Conservation (phyloP, 2,797 vertebrate genomes). For the Jordanella pulchra region DNA sequence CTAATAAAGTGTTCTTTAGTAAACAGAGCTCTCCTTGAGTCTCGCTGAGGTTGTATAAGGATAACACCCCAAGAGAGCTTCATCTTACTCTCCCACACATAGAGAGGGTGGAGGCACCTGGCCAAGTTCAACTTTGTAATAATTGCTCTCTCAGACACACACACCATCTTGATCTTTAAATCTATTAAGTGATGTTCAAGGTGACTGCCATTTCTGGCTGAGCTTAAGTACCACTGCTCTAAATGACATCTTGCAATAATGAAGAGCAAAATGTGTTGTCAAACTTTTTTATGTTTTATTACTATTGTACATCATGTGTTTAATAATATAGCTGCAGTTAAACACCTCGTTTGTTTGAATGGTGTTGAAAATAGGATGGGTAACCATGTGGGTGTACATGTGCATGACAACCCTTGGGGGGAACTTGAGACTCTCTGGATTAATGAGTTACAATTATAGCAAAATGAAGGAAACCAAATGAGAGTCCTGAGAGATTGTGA, state of each 20-base stretch:
- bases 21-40: constrained; percentile 40
- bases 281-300: constrained; percentile 10
- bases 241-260: constrained; percentile 9
- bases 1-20: constrained; percentile 63
- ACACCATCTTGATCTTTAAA: constrained; percentile 15
- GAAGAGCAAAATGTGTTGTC: constrained; percentile 10
- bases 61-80: constrained; percentile 29
- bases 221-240: constrained; percentile 10
- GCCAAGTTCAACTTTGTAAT: constrained; percentile 21
- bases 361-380: constrained; percentile 9
- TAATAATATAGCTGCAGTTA: constrained; percentile 22
- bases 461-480: constrained; percentile 13
- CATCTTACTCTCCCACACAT: constrained; percentile 34
- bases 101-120: constrained; percentile 16
- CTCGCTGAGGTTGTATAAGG: constrained; percentile 42
- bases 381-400: constrained; percentile 15
- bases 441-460: background rate
- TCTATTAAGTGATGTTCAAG: constrained; percentile 33
- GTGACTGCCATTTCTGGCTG: constrained; percentile 35
- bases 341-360: constrained; percentile 29
- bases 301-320: constrained; percentile 14
- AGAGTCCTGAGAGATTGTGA: constrained; percentile 14
- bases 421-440: constrained; percentile 12
- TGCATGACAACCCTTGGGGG: constrained; percentile 5
- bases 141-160: background rate